Evolutionary conservation across 2,113 vertebrate species (phyloP).

Genomic region (Mirza zaza): DNA sequence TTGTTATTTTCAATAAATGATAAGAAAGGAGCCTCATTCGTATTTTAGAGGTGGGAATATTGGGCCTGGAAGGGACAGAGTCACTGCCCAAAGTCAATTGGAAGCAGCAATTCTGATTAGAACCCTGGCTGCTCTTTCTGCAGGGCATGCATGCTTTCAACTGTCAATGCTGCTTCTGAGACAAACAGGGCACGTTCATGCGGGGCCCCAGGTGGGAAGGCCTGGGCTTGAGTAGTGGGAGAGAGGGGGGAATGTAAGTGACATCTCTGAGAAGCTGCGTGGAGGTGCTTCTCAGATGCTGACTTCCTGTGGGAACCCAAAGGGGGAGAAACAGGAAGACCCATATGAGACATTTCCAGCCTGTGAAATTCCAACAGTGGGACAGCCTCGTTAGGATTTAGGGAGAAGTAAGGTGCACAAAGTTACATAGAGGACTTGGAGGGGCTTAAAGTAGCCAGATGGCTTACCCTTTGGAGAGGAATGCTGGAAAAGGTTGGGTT

Average conservation of each 20-base stretch:
- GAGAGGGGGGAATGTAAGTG: background rate
- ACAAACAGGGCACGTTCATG: background rate
- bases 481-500: background rate
- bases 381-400: background rate
- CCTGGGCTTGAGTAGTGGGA: background rate
- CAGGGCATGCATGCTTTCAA: no score
- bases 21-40: background rate
- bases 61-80: background rate
- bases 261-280: background rate
- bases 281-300: background rate
- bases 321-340: background rate
- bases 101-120: background rate
- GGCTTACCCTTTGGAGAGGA: background rate
- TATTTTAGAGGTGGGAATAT: background rate
- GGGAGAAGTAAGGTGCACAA: background rate
- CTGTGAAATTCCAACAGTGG: background rate
- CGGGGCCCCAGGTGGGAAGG: background rate
- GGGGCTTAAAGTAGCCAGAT: background rate
- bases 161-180: background rate
- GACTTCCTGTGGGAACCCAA: background rate
- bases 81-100: background rate
- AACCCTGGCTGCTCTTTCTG: background rate
- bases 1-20: background rate
- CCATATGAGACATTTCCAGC: background rate
- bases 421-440: background rate